phyloP scores from a whole-genome alignment of 2,113 vertebrate species.

The Nothoprocta perdicaria region DNA sequence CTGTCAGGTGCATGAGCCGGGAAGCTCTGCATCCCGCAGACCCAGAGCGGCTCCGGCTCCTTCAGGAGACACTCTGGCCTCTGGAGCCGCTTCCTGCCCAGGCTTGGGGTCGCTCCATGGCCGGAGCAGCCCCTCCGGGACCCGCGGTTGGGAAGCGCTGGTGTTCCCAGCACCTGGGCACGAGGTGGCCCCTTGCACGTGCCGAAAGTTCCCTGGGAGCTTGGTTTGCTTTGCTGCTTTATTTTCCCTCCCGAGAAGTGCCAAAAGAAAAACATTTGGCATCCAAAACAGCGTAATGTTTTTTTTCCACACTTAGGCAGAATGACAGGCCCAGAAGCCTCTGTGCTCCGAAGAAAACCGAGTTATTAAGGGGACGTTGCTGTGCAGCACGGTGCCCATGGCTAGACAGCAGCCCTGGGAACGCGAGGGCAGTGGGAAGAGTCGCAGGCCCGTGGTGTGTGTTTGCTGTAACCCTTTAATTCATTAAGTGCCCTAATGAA shows the following conservation, averaged over 20 bases:
- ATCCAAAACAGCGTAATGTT: background rate
- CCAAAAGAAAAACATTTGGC: background rate
- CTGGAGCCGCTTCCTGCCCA: background rate
- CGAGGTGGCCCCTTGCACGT: background rate
- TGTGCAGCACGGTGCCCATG: background rate
- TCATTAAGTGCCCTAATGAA: background rate
- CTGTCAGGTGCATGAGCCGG: background rate
- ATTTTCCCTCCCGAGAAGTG: background rate
- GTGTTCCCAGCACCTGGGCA: background rate
- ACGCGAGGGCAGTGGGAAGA: background rate
- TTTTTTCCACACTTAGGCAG: background rate
- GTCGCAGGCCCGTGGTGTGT: accelerated
- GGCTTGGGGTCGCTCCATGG: too few species aligned
- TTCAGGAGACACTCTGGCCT: conserved; percentile 6
- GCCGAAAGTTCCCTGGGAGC: background rate
- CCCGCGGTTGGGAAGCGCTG: background rate
- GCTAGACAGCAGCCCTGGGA: background rate
- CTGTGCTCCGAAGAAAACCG: accelerated
- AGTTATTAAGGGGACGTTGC: background rate
- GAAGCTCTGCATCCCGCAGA: background rate
- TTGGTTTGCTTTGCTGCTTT: background rate
- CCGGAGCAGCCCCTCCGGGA: accelerated
- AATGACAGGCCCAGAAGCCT: background rate
- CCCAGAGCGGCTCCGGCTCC: background rate
- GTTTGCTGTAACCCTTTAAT: background rate